Evolutionary conservation across 2,113 vertebrate genomes (phyloP).

Genomic region (Microtus montanus): DNA sequence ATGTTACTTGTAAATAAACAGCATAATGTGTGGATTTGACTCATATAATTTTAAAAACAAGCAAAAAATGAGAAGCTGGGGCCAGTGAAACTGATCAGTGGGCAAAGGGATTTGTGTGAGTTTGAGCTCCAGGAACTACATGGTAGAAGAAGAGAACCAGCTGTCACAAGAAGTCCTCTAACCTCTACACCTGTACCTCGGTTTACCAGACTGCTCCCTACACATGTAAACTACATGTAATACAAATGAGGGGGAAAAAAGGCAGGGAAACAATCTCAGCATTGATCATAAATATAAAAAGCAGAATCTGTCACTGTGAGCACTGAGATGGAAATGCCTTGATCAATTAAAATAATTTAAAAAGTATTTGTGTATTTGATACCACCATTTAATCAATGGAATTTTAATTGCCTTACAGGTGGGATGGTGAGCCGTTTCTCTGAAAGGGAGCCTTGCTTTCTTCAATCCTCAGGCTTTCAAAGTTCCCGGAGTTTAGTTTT

Average conservation of each 20-base stretch:
- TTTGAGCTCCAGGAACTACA: no score
- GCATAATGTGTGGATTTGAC: neutral
- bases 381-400: neutral
- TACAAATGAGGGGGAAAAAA: neutral
- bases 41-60: conserved; percentile 4
- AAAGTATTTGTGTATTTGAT: neutral
- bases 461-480: neutral
- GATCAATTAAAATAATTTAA: neutral
- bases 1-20: neutral
- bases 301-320: neutral
- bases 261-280: neutral
- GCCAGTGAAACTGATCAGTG: no score
- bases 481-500: conserved; percentile 28
- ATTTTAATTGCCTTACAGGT: conserved; percentile 30
- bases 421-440: neutral
- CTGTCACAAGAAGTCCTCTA: neutral
- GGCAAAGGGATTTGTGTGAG: neutral
- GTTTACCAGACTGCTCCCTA: neutral
- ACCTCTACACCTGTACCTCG: neutral
- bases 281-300: neutral
- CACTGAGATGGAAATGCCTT: neutral
- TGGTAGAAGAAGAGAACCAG: neutral
- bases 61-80: neutral
- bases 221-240: neutral
- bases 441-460: conserved; percentile 41